A percentile compares a stretch with the other conserved stretches of the same genome.
Evolutionary conservation across 2,113 vertebrate species (phyloP).

Genomic region (Anguilla rostrata): DNA sequence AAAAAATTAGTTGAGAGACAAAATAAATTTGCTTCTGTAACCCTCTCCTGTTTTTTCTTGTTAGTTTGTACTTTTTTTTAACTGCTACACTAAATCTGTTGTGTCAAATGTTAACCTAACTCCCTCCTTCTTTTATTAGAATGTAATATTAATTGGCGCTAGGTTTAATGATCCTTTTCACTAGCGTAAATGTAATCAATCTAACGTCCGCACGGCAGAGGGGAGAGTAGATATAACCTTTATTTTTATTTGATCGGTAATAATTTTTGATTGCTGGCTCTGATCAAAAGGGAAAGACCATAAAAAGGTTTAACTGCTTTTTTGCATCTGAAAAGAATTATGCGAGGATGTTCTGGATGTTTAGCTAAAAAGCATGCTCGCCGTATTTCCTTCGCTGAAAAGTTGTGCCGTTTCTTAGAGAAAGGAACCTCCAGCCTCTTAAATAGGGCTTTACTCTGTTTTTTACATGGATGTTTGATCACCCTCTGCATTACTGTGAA

Average conservation of each 20-base stretch:
- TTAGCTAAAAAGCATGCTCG: not conserved
- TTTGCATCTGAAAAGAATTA: conserved; percentile 58
- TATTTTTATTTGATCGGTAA: conserved; percentile 75
- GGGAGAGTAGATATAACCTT: conserved; percentile 55
- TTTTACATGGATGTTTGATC: not conserved
- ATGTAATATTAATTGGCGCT: conserved; percentile 48
- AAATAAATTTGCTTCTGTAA: conserved; percentile 29
- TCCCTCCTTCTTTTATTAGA: conserved; percentile 47
- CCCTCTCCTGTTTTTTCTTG: conserved; percentile 48
- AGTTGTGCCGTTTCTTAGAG: not conserved
- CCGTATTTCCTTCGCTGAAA: not conserved
- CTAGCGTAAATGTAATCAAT: conserved; percentile 56
- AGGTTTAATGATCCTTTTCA: conserved; percentile 48
- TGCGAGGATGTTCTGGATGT: conserved; percentile 36
- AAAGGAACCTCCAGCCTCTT: not conserved
- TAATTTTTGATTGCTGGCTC: conserved; percentile 70
- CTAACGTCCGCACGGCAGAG: conserved; percentile 38
- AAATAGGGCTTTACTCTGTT: not conserved
- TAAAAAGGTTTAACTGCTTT: conserved; percentile 67
- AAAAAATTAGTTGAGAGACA: conserved; percentile 26
- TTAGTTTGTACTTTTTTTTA: conserved; percentile 43
- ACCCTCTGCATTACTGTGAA: not conserved
- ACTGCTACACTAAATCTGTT: conserved; percentile 28
- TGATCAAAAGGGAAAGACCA: conserved; percentile 60
- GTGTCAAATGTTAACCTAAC: conserved; percentile 47